Evolutionary conservation across 2,888 invertebrate species (phyloP).

Genomic region (Drosophila meridiana): DNA sequence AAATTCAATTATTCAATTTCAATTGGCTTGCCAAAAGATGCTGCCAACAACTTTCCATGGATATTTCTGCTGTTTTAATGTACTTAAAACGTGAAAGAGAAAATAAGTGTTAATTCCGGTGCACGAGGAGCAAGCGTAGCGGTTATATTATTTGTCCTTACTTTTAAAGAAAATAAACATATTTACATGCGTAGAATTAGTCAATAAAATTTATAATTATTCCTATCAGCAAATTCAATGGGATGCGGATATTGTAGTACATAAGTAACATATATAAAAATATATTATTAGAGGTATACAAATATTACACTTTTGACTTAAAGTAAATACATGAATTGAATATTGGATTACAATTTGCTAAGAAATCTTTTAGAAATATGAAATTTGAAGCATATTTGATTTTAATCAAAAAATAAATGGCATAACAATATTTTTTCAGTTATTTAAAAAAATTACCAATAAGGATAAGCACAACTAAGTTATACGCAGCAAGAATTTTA

Average conservation of each 20-base stretch:
- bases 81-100: slow-evolving; percentile 30
- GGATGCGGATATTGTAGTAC: no score
- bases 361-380: no score
- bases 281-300: no score
- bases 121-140: neutral
- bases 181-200: no score
- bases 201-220: neutral
- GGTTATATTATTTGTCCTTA: neutral
- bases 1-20: slow-evolving; percentile 68
- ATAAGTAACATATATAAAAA: no score
- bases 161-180: neutral
- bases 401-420: no score
- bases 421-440: neutral
- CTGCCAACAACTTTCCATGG: slow-evolving; percentile 15
- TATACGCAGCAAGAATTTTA: no score
- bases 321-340: no score
- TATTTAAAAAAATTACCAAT: neutral
- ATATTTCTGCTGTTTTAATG: slow-evolving; percentile 47
- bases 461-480: neutral
- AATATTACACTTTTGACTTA: no score
- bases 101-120: neutral
- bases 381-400: neutral
- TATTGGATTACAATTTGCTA: no score
- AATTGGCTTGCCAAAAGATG: slow-evolving; percentile 48
- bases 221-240: no score